Conservation (phyloP, 2,888 invertebrate genomes). For the Geotrupes spiniger region DNA sequence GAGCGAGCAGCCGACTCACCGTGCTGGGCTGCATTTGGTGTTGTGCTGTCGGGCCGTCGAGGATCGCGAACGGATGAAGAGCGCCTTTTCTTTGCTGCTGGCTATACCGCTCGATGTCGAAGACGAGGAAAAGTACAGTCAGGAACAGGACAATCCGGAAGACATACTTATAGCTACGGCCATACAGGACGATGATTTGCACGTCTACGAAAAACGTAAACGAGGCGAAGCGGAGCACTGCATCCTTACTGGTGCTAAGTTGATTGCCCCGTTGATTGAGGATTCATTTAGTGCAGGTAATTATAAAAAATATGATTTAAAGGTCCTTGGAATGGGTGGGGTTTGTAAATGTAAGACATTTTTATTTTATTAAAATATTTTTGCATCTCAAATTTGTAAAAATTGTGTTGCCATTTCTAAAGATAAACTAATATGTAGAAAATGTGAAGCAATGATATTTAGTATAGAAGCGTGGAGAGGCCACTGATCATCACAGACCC, state of each 20-base stretch:
- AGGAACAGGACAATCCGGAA: constrained; percentile 50
- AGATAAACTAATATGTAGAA: no score
- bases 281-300: constrained; percentile 63
- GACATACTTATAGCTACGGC: constrained; percentile 56
- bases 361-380: no score
- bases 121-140: constrained; percentile 71
- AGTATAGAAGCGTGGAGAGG: not conserved
- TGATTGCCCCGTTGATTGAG: constrained; percentile 84
- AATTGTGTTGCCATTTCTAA: no score
- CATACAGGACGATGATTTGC: constrained; percentile 73
- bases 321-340: no score
- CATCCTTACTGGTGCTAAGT: constrained; percentile 80
- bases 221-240: constrained; percentile 75
- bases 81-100: constrained; percentile 84
- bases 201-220: constrained; percentile 68
- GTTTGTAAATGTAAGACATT: no score
- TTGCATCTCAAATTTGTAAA: no score
- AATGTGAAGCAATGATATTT: not conserved
- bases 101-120: constrained; percentile 82
- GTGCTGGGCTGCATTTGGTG: constrained; percentile 81
- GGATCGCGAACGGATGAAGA: constrained; percentile 90
- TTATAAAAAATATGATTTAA: not conserved
- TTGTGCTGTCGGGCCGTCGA: constrained; percentile 85
- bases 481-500: no score
- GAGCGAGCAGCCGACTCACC: constrained; percentile 83